Base-by-base conservation (phyloP, 2,113 vertebrate species). In the Gopherus evgoodei region DNA sequence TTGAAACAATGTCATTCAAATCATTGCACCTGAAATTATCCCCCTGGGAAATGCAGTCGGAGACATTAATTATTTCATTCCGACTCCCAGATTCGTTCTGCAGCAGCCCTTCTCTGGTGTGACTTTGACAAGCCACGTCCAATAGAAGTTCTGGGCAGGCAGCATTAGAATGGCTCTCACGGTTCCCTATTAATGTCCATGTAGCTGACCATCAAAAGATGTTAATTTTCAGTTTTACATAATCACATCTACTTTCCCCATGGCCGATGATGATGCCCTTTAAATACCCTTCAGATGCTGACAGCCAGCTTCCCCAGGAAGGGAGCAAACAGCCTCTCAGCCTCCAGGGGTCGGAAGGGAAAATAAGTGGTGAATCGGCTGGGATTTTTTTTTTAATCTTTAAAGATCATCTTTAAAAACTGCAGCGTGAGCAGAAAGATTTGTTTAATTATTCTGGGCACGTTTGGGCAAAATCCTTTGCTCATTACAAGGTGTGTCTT, bases 121-220 rank as follows among this genome's bases (percentile, higher is more conserved):
- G 81, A 54, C 82, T 85, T 80, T 98, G 98, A 98, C 80, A 97
- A 97, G 94, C 97, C 84, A 3, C 4, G 53, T 54, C 88, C 52
- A 49, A 90, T n/a, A 10, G 87, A 17, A 3, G 25, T 1, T 50
- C 86, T 76, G 80, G 81, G 88, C 92, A 11, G 31, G 59, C n/a
- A 69, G 98, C 97, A 98, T 98, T 97, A 98, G 98, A 95, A 97
- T 86, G 89, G 97, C 97, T 97, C 97, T 98, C 97, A 97, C 88
- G 97, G 88, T 94, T 97, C 96, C 93, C 92, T 57, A 93, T 87
- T 91, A 97, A 95, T 62, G 88, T 97, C 96, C 93, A 97, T 82
- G 90, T 94, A 96, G 98, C 98, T 98, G 98, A 98, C 98, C 98
- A 97, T 97, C 98, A 92, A 89, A 92, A 97, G 98, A 97, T 97